Evolutionary conservation across 1,140 invertebrate genomes (phyloP).

Genomic region (Leptopilina boulardi): DNA sequence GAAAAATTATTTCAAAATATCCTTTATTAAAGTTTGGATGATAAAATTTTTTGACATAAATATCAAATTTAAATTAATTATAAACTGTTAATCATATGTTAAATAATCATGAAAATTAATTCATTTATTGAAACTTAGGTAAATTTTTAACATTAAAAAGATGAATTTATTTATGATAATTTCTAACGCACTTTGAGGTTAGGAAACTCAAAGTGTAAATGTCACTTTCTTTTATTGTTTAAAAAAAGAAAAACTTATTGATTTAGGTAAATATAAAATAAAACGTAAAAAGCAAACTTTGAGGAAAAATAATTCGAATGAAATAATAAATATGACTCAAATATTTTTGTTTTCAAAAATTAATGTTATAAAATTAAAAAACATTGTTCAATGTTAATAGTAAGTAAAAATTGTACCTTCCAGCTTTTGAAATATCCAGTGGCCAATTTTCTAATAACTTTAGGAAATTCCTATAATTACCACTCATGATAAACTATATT

Average conservation of each 20-base stretch:
- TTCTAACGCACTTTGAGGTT: background rate
- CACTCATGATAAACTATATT: conserved; percentile 75
- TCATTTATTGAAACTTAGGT: background rate
- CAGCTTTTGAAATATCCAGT: conserved; percentile 82
- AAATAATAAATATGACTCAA: background rate
- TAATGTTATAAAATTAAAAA: background rate
- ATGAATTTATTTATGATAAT: background rate
- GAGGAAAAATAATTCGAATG: background rate
- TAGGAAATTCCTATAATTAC: conserved; percentile 84
- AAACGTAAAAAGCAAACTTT: background rate
- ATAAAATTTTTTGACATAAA: conserved; percentile 45
- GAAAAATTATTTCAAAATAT: background rate
- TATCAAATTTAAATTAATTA: too few relatives aligned
- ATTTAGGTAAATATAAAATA: background rate
- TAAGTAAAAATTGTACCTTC: conserved; percentile 77
- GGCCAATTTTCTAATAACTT: conserved; percentile 88
- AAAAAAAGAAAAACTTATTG: background rate
- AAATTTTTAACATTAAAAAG: background rate
- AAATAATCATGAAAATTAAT: background rate
- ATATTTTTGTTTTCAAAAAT: background rate
- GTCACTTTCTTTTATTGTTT: background rate
- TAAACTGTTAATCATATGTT: too few relatives aligned
- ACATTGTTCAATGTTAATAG: background rate
- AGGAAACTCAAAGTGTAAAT: background rate
- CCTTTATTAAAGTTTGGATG: background rate